Conservation (phyloP, 1,140 invertebrate species). For the Drosophila teissieri region DNA sequence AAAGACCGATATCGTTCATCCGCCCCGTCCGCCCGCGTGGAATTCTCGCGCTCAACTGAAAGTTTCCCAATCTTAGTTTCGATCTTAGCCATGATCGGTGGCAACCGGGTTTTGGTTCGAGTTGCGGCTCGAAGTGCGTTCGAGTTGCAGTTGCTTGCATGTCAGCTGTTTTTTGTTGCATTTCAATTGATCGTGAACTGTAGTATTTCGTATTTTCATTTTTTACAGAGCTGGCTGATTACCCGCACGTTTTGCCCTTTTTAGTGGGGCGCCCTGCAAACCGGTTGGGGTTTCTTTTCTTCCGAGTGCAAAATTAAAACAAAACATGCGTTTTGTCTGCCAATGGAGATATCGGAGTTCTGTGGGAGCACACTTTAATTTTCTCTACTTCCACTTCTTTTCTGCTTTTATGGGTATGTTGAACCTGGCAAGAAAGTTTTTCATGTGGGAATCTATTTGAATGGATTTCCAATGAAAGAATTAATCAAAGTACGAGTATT, state of each 20-base stretch:
- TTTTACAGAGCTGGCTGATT: conserved; percentile 13
- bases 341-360: conserved; percentile 53
- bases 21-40: conserved; percentile 21
- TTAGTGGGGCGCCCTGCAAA: conserved; percentile 42
- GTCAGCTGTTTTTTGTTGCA: conserved; percentile 74
- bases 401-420: conserved; percentile 23
- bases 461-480: background rate
- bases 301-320: conserved; percentile 70
- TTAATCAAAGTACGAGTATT: background rate
- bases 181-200: conserved; percentile 41
- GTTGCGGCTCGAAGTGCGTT: conserved; percentile 23
- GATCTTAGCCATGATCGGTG: conserved; percentile 8
- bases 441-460: conserved; percentile 27
- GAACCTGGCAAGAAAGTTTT: conserved; percentile 8
- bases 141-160: conserved; percentile 45
- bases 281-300: conserved; percentile 61
- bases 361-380: conserved; percentile 6
- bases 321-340: conserved; percentile 79
- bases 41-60: conserved; percentile 60
- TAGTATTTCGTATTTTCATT: conserved; percentile 18
- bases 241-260: conserved; percentile 44
- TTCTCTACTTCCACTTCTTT: conserved; percentile 10
- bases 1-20: conserved; percentile 1
- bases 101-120: conserved; percentile 24
- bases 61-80: background rate